A percentile compares a stretch with the other conserved stretches of the same genome.
Evolutionary conservation across 2,888 invertebrate species (phyloP).

Genomic region (Troglohyphantes excavatus): DNA sequence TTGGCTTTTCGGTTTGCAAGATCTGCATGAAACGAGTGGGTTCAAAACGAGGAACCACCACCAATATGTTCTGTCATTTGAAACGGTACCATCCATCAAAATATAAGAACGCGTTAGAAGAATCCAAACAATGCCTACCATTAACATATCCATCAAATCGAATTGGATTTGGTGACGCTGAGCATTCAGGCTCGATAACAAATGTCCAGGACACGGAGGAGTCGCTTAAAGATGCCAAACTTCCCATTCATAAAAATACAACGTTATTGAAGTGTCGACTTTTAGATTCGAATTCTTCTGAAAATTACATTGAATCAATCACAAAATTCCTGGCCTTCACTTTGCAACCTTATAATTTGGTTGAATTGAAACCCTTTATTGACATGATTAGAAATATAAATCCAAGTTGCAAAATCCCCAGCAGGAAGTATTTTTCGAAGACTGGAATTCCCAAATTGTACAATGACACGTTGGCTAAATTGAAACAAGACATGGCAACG

Average conservation of each 20-base stretch:
- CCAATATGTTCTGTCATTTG: background rate
- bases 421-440: constrained; percentile 8
- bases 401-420: background rate
- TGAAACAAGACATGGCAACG: background rate
- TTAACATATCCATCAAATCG: background rate
- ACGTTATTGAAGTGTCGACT: no score
- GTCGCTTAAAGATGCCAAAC: no score
- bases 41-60: constrained; percentile 24
- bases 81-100: background rate
- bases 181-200: no score
- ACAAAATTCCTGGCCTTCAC: constrained; percentile 19
- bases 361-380: constrained; percentile 5
- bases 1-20: no score
- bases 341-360: constrained; percentile 15
- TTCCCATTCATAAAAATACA: no score
- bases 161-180: no score
- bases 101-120: background rate
- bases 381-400: constrained; percentile 15
- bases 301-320: constrained; percentile 3
- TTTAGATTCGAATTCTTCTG: background rate
- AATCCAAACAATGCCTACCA: background rate
- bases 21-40: no score
- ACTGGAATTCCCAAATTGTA: constrained; percentile 16
- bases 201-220: no score
- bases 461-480: background rate